phyloP scores from a whole-genome alignment of 2,113 vertebrate genomes.

The Paedocypris sp. region DNA sequence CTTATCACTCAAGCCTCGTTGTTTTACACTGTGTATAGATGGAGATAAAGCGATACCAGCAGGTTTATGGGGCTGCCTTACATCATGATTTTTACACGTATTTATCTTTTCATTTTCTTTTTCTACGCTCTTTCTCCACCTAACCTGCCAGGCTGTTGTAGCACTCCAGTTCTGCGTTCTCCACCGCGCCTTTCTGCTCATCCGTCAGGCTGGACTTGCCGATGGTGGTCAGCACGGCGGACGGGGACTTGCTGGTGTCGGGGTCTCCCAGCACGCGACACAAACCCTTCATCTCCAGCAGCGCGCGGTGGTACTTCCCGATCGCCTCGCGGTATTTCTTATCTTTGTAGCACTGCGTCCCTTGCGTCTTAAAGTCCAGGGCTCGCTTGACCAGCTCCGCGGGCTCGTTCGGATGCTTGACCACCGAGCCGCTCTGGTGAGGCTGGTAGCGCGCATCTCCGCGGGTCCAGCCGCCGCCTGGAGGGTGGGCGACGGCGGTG shows the following conservation, averaged over 20 bases:
- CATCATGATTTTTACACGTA: no score
- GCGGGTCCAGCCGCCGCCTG: slow-evolving; percentile 41
- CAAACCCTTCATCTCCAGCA: slow-evolving; percentile 92
- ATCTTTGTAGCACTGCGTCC: slow-evolving; percentile 95
- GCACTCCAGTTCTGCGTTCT: slow-evolving; percentile 88
- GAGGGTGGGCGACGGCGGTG: slow-evolving; percentile 47
- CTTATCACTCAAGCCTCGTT: no score
- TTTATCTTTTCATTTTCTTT: no score
- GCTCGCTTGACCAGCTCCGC: slow-evolving; percentile 76
- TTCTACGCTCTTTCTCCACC: no score
- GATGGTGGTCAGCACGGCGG: slow-evolving; percentile 48
- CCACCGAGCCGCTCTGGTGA: neutral
- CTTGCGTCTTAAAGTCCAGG: slow-evolving; percentile 89
- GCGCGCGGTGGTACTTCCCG: slow-evolving; percentile 92
- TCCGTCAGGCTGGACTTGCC: slow-evolving; percentile 68
- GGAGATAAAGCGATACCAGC: no score
- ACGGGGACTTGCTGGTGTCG: slow-evolving; percentile 54
- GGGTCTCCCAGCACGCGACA: slow-evolving; percentile 68
- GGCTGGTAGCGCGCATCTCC: slow-evolving; percentile 47
- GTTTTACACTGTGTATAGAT: no score
- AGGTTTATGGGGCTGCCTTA: no score
- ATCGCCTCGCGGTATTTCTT: slow-evolving; percentile 98
- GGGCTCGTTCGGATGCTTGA: slow-evolving; percentile 47
- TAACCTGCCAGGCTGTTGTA: slow-evolving; percentile 97
- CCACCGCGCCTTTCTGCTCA: slow-evolving; percentile 83